A percentile compares a stretch with the other conserved stretches of the same genome.
Conservation (phyloP, 2,113 vertebrate species). For the Isichthys henryi region DNA sequence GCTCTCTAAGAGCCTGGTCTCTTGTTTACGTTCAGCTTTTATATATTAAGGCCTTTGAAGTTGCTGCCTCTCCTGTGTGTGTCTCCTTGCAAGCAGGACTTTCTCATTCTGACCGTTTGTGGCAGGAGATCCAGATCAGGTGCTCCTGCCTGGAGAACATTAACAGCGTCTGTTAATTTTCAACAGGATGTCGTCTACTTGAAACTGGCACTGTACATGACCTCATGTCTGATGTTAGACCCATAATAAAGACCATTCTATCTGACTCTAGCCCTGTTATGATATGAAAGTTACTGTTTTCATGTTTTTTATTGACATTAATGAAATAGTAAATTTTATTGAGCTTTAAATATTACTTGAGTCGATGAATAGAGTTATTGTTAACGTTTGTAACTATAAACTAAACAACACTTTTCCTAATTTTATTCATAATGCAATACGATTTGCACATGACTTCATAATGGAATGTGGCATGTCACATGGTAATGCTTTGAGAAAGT, state of each 20-base stretch:
- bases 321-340: background rate
- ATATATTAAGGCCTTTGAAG: background rate
- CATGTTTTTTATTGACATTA: background rate
- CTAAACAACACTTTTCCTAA: background rate
- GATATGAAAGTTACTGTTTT: background rate
- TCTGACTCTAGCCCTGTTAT: background rate
- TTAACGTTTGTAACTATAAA: background rate
- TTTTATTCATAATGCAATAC: background rate
- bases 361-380: background rate
- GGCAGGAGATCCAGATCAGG: background rate
- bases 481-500: constrained; percentile 22
- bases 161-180: background rate
- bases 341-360: background rate
- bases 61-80: background rate
- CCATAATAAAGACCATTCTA: background rate
- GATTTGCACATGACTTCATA: background rate
- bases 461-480: background rate
- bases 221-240: background rate
- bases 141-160: background rate
- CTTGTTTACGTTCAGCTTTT: constrained; percentile 2
- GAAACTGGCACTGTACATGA: background rate
- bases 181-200: background rate
- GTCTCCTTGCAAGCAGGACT: background rate
- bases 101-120: background rate
- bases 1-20: background rate